Conservation (phyloP, 2,797 vertebrate genomes). For the Pteropus rufus region DNA sequence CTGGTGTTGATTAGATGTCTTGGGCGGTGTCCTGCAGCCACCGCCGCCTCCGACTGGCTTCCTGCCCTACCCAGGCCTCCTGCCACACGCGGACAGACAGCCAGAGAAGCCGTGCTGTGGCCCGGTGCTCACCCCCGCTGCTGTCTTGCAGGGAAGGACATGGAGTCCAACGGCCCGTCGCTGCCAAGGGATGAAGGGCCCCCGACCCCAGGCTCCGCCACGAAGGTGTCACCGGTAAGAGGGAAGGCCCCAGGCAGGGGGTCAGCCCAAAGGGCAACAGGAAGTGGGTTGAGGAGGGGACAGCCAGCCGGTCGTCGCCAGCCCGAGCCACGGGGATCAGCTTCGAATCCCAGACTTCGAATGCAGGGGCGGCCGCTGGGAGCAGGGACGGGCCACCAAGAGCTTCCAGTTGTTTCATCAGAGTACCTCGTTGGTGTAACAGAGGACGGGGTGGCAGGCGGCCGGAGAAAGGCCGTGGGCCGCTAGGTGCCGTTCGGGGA, state of each 20-base stretch:
- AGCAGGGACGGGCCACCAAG: neutral
- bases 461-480: neutral
- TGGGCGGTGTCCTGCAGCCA: neutral
- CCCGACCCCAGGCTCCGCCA: constrained; percentile 90
- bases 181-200: constrained; percentile 90
- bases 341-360: neutral
- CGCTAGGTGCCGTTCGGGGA: accelerated
- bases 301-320: neutral
- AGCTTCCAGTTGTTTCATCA: neutral
- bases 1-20: neutral
- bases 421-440: neutral
- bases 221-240: constrained; percentile 86
- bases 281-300: neutral
- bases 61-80: neutral
- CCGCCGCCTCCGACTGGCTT: neutral
- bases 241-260: neutral
- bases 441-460: accelerated
- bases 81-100: accelerated
- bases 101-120: accelerated
- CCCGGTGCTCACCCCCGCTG: accelerated
- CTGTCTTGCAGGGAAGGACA: constrained; percentile 90
- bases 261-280: neutral
- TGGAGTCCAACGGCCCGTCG: constrained; percentile 85
- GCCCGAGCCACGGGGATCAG: neutral
- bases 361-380: neutral